A percentile compares a stretch with the other conserved stretches of the same genome.
phyloP scores from a whole-genome alignment of 2,797 vertebrate species.

The Phrynocephalus vlangalii region DNA sequence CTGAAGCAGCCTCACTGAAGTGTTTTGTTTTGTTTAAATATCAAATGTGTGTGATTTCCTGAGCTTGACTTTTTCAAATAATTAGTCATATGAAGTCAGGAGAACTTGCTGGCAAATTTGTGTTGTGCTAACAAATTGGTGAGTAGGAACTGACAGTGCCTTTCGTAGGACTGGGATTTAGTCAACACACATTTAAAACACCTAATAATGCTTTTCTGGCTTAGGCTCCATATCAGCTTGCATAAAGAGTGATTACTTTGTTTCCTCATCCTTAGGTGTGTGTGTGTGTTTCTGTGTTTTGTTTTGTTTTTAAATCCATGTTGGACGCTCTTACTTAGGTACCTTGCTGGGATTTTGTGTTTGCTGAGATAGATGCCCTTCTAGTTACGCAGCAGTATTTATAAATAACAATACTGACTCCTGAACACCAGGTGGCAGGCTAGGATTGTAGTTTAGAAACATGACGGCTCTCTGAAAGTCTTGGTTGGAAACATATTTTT shows the following conservation, averaged over 20 bases:
- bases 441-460: conserved; percentile 51
- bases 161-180: background rate
- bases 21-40: conserved; percentile 13
- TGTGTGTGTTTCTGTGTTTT: background rate
- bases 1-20: conserved; percentile 74
- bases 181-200: background rate
- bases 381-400: fast-evolving
- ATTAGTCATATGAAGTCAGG: conserved; percentile 41
- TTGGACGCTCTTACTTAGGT: background rate
- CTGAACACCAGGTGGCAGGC: conserved; percentile 73
- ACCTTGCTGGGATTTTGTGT: fast-evolving
- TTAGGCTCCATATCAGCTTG: background rate
- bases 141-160: conserved; percentile 54
- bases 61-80: conserved; percentile 41
- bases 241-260: background rate
- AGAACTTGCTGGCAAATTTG: conserved; percentile 29
- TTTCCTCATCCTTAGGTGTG: conserved; percentile 28
- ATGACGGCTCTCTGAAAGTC: background rate
- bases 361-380: background rate
- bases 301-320: background rate
- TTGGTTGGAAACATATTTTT: background rate
- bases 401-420: background rate
- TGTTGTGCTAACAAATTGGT: conserved; percentile 18
- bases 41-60: conserved; percentile 27
- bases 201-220: conserved; percentile 56